A percentile compares a stretch with the other conserved stretches of the same genome.
phyloP scores from a whole-genome alignment of 2,797 vertebrate genomes.

The Sebastes itinus region DNA sequence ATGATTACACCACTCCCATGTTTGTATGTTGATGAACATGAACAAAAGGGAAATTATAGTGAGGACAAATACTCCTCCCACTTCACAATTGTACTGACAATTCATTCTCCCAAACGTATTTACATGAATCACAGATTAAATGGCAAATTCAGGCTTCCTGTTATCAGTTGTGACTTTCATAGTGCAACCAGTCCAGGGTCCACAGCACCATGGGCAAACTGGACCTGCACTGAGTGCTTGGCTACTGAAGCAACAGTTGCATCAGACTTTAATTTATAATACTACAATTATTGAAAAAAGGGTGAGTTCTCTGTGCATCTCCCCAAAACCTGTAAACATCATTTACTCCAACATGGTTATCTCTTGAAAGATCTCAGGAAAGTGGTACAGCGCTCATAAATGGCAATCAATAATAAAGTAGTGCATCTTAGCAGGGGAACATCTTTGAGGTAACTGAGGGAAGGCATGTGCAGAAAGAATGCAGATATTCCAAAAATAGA shows the following conservation, averaged over 20 bases:
- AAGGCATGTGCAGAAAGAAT: background rate
- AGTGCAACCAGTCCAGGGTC: too few relatives aligned
- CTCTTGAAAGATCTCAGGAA: background rate
- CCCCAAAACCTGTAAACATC: background rate
- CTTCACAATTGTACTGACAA: background rate
- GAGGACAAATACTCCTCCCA: background rate
- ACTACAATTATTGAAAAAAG: background rate
- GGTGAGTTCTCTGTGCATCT: background rate
- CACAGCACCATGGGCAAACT: background rate
- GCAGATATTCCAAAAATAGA: background rate
- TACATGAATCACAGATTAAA: too few relatives aligned
- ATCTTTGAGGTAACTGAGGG: background rate
- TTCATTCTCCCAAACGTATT: too few relatives aligned
- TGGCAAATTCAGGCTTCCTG: too few relatives aligned
- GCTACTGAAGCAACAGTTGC: background rate
- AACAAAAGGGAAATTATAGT: background rate
- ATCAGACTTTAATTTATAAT: background rate
- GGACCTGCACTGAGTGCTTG: background rate
- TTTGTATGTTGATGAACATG: background rate
- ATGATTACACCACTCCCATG: background rate
- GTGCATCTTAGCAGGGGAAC: background rate
- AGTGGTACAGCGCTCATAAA: background rate
- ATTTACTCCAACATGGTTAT: background rate
- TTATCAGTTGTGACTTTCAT: too few relatives aligned
- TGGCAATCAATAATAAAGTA: conserved; percentile 1